Base-by-base conservation (phyloP, 2,113 vertebrate genomes). In the Psammodynastes pulverulentus region DNA sequence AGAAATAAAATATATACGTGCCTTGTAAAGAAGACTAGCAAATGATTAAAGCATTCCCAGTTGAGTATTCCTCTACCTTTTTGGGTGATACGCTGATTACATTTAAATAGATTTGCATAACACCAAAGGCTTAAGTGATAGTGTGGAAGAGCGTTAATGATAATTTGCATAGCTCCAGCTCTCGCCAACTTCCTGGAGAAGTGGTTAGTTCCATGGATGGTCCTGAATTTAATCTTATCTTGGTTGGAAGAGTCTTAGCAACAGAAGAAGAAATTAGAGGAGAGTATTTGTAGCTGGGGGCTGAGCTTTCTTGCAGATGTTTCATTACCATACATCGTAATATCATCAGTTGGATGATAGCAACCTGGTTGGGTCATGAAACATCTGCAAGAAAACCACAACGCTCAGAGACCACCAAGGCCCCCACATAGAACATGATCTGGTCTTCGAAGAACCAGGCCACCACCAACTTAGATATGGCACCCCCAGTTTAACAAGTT, bases 51-150 rank as follows among this genome's bases (percentile, higher is more conserved):
- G 84, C 21, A 91, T 26, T 87, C 23, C 56, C 62, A 56, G 54
- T 29, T 43, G 56, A 87, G 87, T 67, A 67, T 51, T 91, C 90
- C 26, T 19, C n/a, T 91, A 34, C 3, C n/a, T 62, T 87, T 87
- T 62, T 51, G 39, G 62, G 5, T 34, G 90, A 91, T 51, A 5
- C 15, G 15, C 58, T 91, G 54, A 87, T 87, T 86, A 56, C 62
- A 91, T 91, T 54, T 91, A 91, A 91, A 56, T 46, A 91, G 43
- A 56, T 86, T n/a, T 86, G 79, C 26, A 86, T 58, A 54, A 46
- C 43, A 84, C 39, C 39, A 56, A 88, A 56, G 12, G 87, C 87
- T 4, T 54, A 53, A 53, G 12, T 39, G 49, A 34, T 39, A 39
- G 29, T 86, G 39, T 21, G n/a, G 23, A 54, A 39, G 51, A 6